Percentiles rank a stretch among this genome's conserved stretches.
These are phyloP conservation scores for Epinephelus malabaricus DNA, from an alignment of 2,797 vertebrate species.

Conservation along the genomic window DNA sequence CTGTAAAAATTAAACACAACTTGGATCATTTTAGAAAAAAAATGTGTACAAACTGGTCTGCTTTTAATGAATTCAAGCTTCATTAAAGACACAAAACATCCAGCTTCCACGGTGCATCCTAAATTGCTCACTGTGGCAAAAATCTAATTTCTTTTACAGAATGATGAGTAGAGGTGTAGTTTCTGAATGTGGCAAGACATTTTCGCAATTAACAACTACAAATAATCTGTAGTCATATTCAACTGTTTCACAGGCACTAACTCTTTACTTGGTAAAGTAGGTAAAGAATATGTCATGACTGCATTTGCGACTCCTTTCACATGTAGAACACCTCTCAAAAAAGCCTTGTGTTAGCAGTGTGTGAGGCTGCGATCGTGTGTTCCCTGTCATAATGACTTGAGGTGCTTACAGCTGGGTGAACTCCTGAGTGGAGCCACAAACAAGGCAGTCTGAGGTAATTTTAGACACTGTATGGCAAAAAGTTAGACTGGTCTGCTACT, in stretches of 20 bases:
- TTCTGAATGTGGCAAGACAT: background rate
- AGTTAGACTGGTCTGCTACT: background rate
- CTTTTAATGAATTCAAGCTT: slow-evolving; percentile 7
- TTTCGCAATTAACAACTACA: background rate
- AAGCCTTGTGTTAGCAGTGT: background rate
- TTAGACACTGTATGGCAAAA: background rate
- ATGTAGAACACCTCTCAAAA: background rate
- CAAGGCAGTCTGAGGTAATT: background rate
- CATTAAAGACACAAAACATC: slow-evolving; percentile 1
- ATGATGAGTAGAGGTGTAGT: background rate
- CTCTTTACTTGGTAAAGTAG: background rate
- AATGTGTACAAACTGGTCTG: background rate
- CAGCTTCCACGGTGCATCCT: background rate
- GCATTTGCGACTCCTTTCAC: slow-evolving; percentile 4
- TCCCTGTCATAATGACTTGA: slow-evolving; percentile 11
- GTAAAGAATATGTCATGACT: background rate
- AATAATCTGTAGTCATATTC: background rate
- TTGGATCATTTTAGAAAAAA: slow-evolving; percentile 24
- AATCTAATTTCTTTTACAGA: background rate
- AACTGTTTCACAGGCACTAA: background rate
- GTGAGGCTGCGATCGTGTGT: slow-evolving; percentile 13
- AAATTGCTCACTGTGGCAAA: slow-evolving; percentile 6
- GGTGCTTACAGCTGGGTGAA: background rate
- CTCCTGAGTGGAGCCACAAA: background rate
- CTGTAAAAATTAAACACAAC: slow-evolving; percentile 76